These are phyloP conservation scores for Crossocerus cetratus DNA, from an alignment of 2,888 invertebrate genomes.

Conservation along the genomic window DNA sequence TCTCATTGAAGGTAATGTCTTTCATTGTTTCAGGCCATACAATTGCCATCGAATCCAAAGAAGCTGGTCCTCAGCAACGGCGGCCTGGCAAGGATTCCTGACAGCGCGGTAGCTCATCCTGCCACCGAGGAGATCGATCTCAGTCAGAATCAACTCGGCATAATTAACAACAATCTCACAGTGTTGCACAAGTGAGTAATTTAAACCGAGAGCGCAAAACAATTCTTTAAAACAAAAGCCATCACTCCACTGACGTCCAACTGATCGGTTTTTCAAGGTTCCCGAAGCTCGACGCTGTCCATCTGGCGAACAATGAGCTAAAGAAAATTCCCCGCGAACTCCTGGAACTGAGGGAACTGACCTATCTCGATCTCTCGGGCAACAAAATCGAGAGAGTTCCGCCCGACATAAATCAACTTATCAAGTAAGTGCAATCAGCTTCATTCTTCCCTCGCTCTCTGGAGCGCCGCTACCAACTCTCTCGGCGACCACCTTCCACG, in stretches of 20 bases:
- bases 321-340: slow-evolving; percentile 81
- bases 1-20: not conserved
- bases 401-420: slow-evolving; percentile 80
- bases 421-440: slow-evolving; percentile 78
- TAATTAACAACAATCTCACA: slow-evolving; percentile 67
- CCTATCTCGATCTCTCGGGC: slow-evolving; percentile 83
- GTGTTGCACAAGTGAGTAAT: slow-evolving; percentile 67
- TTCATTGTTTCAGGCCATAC: slow-evolving; percentile 61
- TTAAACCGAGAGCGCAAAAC: not conserved
- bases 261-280: slow-evolving; percentile 59
- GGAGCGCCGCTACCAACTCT: no score
- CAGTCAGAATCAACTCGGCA: slow-evolving; percentile 72
- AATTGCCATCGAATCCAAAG: slow-evolving; percentile 65
- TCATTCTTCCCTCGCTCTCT: slow-evolving; percentile 11
- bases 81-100: slow-evolving; percentile 74
- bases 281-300: slow-evolving; percentile 65
- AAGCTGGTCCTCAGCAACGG: slow-evolving; percentile 74
- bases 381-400: slow-evolving; percentile 83
- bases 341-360: slow-evolving; percentile 80
- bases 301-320: slow-evolving; percentile 80
- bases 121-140: slow-evolving; percentile 73
- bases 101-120: slow-evolving; percentile 71
- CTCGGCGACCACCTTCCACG: no score
- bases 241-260: slow-evolving; percentile 4
- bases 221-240: no score